Percentiles rank a stretch among this genome's conserved stretches.
Conservation (phyloP, 2,797 vertebrate species). For the Gobionotothen gibberifrons region DNA sequence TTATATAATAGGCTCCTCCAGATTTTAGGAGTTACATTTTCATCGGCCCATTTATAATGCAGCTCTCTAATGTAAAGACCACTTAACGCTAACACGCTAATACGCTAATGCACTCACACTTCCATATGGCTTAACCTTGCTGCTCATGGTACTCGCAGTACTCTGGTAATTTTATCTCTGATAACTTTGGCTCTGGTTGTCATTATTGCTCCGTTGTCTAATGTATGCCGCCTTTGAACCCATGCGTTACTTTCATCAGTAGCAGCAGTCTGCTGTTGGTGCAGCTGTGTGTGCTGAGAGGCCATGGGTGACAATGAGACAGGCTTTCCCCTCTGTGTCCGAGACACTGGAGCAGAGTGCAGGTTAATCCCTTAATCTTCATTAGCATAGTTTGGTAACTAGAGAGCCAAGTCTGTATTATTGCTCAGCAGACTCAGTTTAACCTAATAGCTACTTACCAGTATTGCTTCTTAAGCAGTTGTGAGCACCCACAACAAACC, state of each 20-base stretch:
- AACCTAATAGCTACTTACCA: conserved; percentile 19
- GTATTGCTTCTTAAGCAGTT: conserved; percentile 11
- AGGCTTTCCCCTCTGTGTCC: conserved; percentile 46
- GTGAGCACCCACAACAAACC: background rate
- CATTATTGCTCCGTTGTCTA: conserved; percentile 5
- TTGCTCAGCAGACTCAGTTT: conserved; percentile 18
- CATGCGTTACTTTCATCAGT: conserved; percentile 9
- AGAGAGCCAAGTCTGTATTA: conserved; percentile 31
- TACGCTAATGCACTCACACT: background rate
- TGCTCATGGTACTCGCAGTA: background rate
- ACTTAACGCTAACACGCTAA: background rate
- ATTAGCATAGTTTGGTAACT: conserved; percentile 59
- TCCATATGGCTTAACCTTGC: background rate
- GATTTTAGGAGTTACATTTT: conserved; percentile 11
- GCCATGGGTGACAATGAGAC: conserved; percentile 60
- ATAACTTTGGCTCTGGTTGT: background rate
- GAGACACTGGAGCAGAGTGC: conserved; percentile 54
- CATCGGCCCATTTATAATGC: conserved; percentile 11
- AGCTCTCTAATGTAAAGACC: background rate
- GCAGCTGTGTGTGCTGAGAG: conserved; percentile 31
- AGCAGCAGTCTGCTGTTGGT: conserved; percentile 6
- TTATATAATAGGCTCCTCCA: background rate
- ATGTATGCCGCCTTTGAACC: conserved; percentile 11
- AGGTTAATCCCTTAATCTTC: conserved; percentile 68
- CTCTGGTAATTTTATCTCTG: background rate